Percentiles rank a stretch among this genome's conserved stretches.
Conservation (phyloP, 2,888 invertebrate genomes). For the Drepana falcataria region DNA sequence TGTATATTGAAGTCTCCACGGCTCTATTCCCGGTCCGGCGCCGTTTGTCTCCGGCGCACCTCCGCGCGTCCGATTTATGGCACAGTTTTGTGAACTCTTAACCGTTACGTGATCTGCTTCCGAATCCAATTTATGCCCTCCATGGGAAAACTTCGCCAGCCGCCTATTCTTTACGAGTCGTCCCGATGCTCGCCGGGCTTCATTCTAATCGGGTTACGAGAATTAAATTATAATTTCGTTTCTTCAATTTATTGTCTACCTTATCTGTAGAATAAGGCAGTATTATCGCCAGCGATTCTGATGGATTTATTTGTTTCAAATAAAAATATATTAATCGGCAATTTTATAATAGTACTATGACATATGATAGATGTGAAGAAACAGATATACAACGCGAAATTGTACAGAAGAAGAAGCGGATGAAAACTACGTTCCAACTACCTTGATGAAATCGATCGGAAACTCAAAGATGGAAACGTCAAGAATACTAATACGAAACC, state of each 20-base stretch:
- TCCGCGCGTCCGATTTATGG: slow-evolving; percentile 76
- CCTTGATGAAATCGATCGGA: too few species aligned
- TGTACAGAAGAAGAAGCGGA: too few species aligned
- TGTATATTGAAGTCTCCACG: slow-evolving; percentile 16
- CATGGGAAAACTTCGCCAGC: slow-evolving; percentile 67
- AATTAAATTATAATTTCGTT: slow-evolving; percentile 27
- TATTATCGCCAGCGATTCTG: too few species aligned
- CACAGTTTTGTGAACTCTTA: slow-evolving; percentile 79
- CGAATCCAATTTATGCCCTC: slow-evolving; percentile 77
- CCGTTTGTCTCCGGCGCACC: slow-evolving; percentile 78
- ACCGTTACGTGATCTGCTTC: slow-evolving; percentile 79
- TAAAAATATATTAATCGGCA: too few species aligned
- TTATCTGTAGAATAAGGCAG: background rate
- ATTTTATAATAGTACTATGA: too few species aligned
- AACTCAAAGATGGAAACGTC: too few species aligned
- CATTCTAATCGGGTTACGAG: slow-evolving; percentile 30
- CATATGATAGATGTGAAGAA: too few species aligned
- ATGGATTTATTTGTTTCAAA: too few species aligned
- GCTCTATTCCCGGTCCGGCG: slow-evolving; percentile 44
- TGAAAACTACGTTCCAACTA: too few species aligned
- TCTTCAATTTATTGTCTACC: slow-evolving; percentile 3
- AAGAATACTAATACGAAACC: too few species aligned
- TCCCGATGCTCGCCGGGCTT: slow-evolving; percentile 44
- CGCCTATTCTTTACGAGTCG: slow-evolving; percentile 73
- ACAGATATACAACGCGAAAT: too few species aligned